A percentile compares a stretch with the other conserved stretches of the same genome.
These are phyloP conservation scores for Harpalus rufipes DNA, from an alignment of 2,888 invertebrate species.

Conservation along the genomic window DNA sequence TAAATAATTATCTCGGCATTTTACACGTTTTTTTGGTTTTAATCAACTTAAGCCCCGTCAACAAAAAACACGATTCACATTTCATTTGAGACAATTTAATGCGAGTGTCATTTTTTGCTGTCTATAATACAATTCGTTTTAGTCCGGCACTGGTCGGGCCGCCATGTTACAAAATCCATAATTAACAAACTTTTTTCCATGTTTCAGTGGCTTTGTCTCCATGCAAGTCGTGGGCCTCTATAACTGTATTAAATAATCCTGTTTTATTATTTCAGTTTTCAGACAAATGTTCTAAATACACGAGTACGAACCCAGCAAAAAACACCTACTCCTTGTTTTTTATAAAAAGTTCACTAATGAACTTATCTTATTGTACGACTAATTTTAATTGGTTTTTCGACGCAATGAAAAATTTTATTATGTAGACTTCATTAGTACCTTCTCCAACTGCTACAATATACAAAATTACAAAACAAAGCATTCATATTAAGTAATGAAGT, in stretches of 20 bases:
- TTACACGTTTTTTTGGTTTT: conserved; percentile 35
- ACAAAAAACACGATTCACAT: conserved; percentile 46
- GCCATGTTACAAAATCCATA: conserved; percentile 56
- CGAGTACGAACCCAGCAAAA: background rate
- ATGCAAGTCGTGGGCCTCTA: conserved; percentile 23
- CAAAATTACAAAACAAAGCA: background rate
- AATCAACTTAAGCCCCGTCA: conserved; percentile 39
- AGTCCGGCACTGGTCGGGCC: conserved; percentile 27
- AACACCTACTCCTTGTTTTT: conserved; percentile 19
- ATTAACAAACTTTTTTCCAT: conserved; percentile 60
- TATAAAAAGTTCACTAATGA: conserved; percentile 40
- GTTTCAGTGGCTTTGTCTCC: conserved; percentile 52
- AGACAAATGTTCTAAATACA: conserved; percentile 34
- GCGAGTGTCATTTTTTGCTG: conserved; percentile 35
- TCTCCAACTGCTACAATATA: background rate
- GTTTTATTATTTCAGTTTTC: conserved; percentile 51
- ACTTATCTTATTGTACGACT: conserved; percentile 51
- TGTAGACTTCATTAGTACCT: background rate
- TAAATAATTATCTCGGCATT: conserved; percentile 29
- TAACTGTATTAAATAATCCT: conserved; percentile 49
- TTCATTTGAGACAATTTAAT: conserved; percentile 52
- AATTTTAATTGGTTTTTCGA: conserved; percentile 44
- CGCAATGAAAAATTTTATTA: background rate
- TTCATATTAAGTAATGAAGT: background rate
- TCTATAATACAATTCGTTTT: conserved; percentile 46